A percentile compares a stretch with the other conserved stretches of the same genome.
phyloP scores from a whole-genome alignment of 2,113 vertebrate species.

The Sorex araneus region DNA sequence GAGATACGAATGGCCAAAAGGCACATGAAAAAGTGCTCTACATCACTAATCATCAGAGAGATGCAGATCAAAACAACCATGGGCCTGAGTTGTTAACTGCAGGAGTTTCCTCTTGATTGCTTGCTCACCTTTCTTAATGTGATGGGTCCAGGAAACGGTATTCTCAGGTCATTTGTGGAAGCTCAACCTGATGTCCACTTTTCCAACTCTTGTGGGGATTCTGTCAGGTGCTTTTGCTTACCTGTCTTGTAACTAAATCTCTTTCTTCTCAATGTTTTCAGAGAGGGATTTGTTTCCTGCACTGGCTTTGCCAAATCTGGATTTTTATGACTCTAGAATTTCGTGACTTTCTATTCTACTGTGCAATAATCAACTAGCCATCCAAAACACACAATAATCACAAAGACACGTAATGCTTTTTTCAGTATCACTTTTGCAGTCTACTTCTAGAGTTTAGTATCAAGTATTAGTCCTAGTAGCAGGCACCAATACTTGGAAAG shows the following conservation, averaged over 20 bases:
- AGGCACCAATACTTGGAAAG: background rate
- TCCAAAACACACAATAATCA: too few relatives aligned
- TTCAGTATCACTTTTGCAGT: background rate
- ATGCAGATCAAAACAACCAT: too few relatives aligned
- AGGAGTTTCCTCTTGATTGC: background rate
- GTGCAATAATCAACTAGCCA: background rate
- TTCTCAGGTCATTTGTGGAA: background rate
- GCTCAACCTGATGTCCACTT: background rate
- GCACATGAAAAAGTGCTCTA: too few relatives aligned
- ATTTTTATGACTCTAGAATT: background rate
- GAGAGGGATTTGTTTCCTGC: constrained; percentile 16
- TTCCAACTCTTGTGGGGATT: background rate
- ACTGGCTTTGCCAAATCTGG: background rate
- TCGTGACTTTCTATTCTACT: background rate
- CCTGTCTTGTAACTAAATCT: background rate
- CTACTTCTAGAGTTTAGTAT: constrained; percentile 24
- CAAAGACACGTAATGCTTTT: background rate
- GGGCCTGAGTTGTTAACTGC: background rate
- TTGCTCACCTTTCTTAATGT: background rate
- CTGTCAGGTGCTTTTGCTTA: background rate
- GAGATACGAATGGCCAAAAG: too few relatives aligned
- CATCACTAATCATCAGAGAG: too few relatives aligned
- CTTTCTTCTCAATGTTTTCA: constrained; percentile 4
- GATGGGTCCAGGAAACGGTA: background rate
- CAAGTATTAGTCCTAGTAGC: background rate